Evolutionary conservation across 1,140 invertebrate species (phyloP), one percentile per base, ranked within the genome.

Genomic region (Medauroidea extradentata): DNA sequence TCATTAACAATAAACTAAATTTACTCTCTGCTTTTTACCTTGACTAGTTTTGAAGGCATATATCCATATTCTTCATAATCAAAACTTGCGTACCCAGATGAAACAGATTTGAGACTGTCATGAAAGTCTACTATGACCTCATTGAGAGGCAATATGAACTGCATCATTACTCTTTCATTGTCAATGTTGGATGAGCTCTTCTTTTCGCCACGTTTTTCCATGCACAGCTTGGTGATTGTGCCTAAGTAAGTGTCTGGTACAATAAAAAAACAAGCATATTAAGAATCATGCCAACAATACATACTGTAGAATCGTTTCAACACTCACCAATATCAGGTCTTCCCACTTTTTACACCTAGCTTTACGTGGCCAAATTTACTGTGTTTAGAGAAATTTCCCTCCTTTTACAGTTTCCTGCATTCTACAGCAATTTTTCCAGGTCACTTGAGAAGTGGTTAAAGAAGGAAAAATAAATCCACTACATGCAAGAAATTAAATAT

Each of bases 121-220:
- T 96, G 95, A 74, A 99, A 98, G 70, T 98, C 94, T 2, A 96
- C 71, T 2, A 98, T 86, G 24, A 99, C 89, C 82, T 99, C 96
- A 71, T 86, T 91, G 2, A 99, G 73, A 8, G 96, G 96, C 29
- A 99, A 75, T 52, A 86, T 77, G 68, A 87, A 94, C 65, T 90
- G 87, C 65, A 97, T 69, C 70, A 97, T 80, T 1, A 96, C 75
- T 70, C 91, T 81, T 39, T 84, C 78, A 54, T 92, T 83, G 72
- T 97, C 95, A 25, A 98, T 89, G 60, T 89, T 86, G 34, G 77
- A 83, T 0, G 86, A 84, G 11, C 84, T 85, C 58, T 85, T 80
- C 63, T 93, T 85, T 3, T 84, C 67, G 0, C 94, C 95, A 52
- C 96, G 78, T 60, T 87, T 82, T 46, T 93, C 89, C 69, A 85